Conservation (phyloP, 92 coral and sea anemone genomes). For the Palythoa grandis region DNA sequence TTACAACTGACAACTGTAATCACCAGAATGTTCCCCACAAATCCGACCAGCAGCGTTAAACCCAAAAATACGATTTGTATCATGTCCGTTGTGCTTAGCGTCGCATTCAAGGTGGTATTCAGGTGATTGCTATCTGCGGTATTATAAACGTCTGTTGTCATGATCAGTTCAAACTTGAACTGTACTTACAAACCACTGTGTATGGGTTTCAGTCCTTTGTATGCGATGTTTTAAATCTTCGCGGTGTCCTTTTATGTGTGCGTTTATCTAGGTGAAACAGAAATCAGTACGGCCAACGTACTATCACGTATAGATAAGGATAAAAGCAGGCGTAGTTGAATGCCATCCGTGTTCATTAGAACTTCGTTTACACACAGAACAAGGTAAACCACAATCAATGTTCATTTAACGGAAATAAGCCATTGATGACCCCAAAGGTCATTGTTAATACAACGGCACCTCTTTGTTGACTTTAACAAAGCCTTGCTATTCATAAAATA, state of each 20-base stretch:
- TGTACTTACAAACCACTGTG: background rate
- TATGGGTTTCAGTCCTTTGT: background rate
- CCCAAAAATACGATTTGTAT: conserved; percentile 58
- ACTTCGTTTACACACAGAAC: background rate
- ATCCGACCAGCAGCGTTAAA: conserved; percentile 53
- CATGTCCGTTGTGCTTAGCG: conserved; percentile 40
- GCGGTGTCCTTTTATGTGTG: background rate
- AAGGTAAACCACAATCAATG: background rate
- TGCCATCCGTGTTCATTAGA: background rate
- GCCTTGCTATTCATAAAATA: conserved; percentile 30
- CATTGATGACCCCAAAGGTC: conserved; percentile 5
- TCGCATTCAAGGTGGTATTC: conserved; percentile 4
- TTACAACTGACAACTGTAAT: conserved; percentile 61
- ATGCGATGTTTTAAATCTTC: background rate
- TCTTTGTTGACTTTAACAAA: conserved; percentile 43
- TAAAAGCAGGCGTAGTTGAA: background rate
- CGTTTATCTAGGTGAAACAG: background rate
- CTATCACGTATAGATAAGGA: background rate
- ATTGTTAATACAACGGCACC: conserved; percentile 26
- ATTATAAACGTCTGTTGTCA: background rate
- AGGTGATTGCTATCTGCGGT: background rate
- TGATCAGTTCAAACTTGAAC: background rate
- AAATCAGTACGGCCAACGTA: background rate
- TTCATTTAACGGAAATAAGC: conserved; percentile 40
- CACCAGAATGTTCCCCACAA: conserved; percentile 68